phyloP scores from a whole-genome alignment of 2,113 vertebrate species.

The Aegithalos caudatus region DNA sequence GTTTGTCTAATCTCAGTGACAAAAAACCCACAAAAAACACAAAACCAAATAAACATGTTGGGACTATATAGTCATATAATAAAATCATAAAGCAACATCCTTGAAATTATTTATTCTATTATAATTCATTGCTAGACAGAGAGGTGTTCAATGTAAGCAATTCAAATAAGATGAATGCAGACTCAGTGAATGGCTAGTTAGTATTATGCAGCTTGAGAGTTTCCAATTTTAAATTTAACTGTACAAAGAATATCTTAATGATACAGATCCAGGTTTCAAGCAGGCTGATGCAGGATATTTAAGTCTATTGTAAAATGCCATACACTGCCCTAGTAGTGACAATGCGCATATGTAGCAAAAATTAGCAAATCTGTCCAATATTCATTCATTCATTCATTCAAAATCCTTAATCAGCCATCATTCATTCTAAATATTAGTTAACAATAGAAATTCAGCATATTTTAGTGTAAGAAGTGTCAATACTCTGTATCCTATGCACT shows the following conservation, averaged over 20 bases:
- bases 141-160: neutral
- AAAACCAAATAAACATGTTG: neutral
- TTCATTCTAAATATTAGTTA: constrained; percentile 5
- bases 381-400: neutral
- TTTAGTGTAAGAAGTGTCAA: constrained; percentile 2
- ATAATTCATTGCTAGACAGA: neutral
- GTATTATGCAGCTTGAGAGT: neutral
- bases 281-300: neutral
- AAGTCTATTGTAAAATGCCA: neutral
- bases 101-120: neutral
- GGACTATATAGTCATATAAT: neutral
- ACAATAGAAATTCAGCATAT: neutral
- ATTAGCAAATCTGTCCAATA: neutral
- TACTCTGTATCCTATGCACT: neutral
- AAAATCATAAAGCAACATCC: neutral
- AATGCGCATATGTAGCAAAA: neutral
- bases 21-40: neutral
- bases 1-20: neutral
- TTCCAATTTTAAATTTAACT: neutral
- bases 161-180: neutral
- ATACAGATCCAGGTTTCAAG: neutral
- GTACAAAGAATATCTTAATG: neutral
- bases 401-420: neutral
- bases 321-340: neutral
- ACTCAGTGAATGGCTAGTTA: neutral